phyloP scores from a whole-genome alignment of 2,888 invertebrate genomes.

The Malachius bipustulatus region DNA sequence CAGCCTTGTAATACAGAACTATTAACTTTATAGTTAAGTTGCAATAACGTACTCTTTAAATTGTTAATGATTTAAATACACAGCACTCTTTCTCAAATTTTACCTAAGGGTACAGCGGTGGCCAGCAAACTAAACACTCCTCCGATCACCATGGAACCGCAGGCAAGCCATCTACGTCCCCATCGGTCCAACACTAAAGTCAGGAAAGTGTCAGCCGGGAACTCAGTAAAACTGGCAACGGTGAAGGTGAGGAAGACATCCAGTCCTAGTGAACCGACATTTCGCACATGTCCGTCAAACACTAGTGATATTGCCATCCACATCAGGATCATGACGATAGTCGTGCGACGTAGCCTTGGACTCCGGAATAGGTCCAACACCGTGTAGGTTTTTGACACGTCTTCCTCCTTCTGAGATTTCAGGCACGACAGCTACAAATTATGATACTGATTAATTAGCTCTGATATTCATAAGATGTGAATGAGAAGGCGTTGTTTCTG shows the following conservation, averaged over 20 bases:
- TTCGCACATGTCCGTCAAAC: conserved; percentile 80
- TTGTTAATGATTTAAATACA: too few species aligned
- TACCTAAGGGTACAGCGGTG: conserved; percentile 61
- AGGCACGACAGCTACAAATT: too few species aligned
- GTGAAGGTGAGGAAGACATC: conserved; percentile 80
- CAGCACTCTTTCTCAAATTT: conserved; percentile 23
- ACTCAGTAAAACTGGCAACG: conserved; percentile 68
- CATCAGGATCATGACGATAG: conserved; percentile 65
- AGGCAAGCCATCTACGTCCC: conserved; percentile 77
- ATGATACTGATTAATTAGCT: too few species aligned
- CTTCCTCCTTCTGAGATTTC: conserved; percentile 58
- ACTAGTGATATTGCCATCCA: conserved; percentile 87
- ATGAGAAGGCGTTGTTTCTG: too few species aligned
- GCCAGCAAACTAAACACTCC: conserved; percentile 72
- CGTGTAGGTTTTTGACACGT: conserved; percentile 57
- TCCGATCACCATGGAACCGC: conserved; percentile 67
- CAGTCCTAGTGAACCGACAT: conserved; percentile 70
- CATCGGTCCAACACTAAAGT: conserved; percentile 66
- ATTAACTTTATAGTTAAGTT: too few species aligned
- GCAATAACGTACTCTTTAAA: too few species aligned
- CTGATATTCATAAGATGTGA: too few species aligned
- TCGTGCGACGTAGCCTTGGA: conserved; percentile 62
- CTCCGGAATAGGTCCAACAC: conserved; percentile 71
- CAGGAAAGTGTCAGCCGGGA: conserved; percentile 73
- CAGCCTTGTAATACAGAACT: too few species aligned